A percentile compares a stretch with the other conserved stretches of the same genome.
Conservation (phyloP, 92 coral and sea anemone genomes). For the Heteractis magnifica region DNA sequence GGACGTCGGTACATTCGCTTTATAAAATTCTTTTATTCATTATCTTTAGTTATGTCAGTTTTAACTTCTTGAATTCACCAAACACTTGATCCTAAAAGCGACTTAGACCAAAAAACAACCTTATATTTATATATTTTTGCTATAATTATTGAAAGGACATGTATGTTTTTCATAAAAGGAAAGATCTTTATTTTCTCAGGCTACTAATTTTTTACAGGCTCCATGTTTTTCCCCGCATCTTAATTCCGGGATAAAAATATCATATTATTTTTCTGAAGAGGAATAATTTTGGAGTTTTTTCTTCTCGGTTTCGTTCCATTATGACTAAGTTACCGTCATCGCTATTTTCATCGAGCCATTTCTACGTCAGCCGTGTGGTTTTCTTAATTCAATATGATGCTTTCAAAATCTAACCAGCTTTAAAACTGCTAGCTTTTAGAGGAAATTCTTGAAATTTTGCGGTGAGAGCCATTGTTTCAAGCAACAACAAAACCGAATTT, state of each 20-base stretch:
- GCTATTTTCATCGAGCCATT: neutral
- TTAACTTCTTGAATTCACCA: neutral
- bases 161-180: too few relatives aligned
- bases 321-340: neutral
- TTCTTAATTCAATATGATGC: neutral
- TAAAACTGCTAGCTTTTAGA: neutral
- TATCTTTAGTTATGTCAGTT: neutral
- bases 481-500: neutral
- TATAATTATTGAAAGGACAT: too few relatives aligned
- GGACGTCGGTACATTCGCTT: neutral
- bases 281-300: neutral
- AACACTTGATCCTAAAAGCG: neutral
- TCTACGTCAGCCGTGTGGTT: constrained; percentile 4
- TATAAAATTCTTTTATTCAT: neutral
- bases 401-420: neutral
- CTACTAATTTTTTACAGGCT: too few relatives aligned
- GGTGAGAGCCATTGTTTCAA: neutral
- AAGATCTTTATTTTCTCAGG: too few relatives aligned
- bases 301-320: neutral
- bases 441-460: constrained; percentile 1
- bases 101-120: neutral
- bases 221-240: neutral
- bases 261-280: neutral
- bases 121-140: neutral
- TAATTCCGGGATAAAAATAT: neutral